phyloP scores from a whole-genome alignment of 2,113 vertebrate genomes.

The Leucoraja erinaceus region DNA sequence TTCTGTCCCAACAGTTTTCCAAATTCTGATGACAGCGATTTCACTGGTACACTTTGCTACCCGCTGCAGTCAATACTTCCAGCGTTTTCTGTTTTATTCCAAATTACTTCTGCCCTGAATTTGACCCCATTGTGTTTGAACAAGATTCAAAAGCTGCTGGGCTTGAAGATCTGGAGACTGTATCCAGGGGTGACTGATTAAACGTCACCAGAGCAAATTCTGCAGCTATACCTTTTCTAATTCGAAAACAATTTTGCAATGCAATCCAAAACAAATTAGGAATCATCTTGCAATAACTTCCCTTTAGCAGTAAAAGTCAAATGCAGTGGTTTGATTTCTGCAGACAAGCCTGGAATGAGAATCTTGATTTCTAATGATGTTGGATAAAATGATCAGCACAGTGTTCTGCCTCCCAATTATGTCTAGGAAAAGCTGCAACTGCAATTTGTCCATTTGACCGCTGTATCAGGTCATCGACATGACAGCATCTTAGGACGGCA shows the following conservation, averaged over 20 bases:
- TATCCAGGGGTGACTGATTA: background rate
- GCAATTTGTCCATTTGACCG: background rate
- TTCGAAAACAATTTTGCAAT: background rate
- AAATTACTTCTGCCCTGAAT: no score
- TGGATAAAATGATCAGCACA: background rate
- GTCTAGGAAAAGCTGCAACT: background rate
- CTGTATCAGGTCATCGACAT: background rate
- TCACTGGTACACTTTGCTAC: no score
- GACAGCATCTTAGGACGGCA: background rate
- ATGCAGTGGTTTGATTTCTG: constrained; percentile 15
- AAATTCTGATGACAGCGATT: no score
- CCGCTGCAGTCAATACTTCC: no score
- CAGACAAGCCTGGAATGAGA: background rate
- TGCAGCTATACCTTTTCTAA: background rate
- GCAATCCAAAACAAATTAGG: background rate
- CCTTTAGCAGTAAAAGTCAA: background rate
- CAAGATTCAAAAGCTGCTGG: background rate
- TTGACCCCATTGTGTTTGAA: background rate
- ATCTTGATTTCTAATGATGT: background rate
- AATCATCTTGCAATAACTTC: background rate
- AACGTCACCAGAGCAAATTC: background rate
- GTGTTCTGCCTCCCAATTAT: background rate
- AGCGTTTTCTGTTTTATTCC: no score
- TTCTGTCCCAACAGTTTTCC: background rate
- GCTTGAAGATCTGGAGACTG: background rate